Conservation (phyloP, 2,797 vertebrate species). For the Galagoides demidoff region DNA sequence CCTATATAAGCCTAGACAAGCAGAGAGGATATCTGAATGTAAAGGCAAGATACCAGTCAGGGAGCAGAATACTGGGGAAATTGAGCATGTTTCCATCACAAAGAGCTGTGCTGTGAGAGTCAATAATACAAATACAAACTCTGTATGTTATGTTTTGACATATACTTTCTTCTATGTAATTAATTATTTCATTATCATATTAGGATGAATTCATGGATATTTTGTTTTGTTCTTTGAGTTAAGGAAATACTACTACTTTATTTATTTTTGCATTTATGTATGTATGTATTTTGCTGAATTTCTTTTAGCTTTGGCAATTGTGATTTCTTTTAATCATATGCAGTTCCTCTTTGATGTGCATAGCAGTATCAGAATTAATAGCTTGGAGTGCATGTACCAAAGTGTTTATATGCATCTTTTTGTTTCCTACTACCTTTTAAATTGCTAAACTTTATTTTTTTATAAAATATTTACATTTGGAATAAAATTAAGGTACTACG, state of each 20-base stretch:
- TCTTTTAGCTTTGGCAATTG: neutral
- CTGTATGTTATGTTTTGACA: neutral
- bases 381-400: neutral
- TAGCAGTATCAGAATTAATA: neutral
- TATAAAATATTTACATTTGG: neutral
- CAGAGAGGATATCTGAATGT: neutral
- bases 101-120: neutral
- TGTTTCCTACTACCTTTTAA: neutral
- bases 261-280: neutral
- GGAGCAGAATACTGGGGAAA: neutral
- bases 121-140: neutral
- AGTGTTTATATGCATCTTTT: neutral
- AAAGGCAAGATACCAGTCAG: neutral
- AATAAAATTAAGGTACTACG: neutral
- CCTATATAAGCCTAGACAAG: neutral
- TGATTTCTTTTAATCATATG: neutral
- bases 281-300: neutral
- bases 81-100: neutral
- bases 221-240: neutral
- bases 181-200: neutral
- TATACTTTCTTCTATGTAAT: neutral
- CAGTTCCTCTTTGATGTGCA: neutral
- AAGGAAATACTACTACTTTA: neutral
- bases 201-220: neutral
- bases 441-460: neutral